phyloP scores from a whole-genome alignment of 2,888 invertebrate genomes.

The Cylindroiulus punctatus region DNA sequence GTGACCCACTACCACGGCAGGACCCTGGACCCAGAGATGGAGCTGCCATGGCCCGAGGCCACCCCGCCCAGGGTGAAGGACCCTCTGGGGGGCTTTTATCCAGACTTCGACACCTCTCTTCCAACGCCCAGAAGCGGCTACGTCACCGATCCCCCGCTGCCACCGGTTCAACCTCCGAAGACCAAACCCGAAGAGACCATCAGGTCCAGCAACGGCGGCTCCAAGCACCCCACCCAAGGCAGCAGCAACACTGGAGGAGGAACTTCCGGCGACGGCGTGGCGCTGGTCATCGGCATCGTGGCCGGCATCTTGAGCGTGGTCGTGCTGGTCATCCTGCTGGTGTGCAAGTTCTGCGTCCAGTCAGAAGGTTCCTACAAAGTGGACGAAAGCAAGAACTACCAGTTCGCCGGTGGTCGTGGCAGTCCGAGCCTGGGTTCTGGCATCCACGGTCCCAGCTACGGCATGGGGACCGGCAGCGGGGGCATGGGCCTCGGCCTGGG shows the following conservation, averaged over 20 bases:
- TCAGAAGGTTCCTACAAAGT: constrained; percentile 93
- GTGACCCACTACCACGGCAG: background rate
- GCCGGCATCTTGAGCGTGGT: constrained; percentile 91
- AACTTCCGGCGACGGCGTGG: constrained; percentile 65
- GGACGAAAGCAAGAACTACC: constrained; percentile 81
- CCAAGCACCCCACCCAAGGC: constrained; percentile 52
- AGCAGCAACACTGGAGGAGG: constrained; percentile 61
- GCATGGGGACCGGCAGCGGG: constrained; percentile 57
- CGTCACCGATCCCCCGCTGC: background rate
- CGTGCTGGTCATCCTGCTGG: constrained; percentile 84
- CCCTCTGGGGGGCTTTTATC: background rate
- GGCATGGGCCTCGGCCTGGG: constrained; percentile 67
- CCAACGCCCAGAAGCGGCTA: background rate
- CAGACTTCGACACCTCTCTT: background rate
- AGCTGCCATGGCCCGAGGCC: background rate
- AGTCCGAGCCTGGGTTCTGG: constrained; percentile 53
- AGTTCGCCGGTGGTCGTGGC: constrained; percentile 59
- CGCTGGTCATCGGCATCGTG: constrained; percentile 86
- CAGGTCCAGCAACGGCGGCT: background rate
- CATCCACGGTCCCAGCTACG: constrained; percentile 52
- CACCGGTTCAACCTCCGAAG: constrained; percentile 23
- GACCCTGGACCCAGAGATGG: background rate
- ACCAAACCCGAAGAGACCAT: background rate
- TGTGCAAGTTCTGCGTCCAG: constrained; percentile 85
- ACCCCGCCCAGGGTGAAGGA: background rate